Evolutionary conservation across 2,797 vertebrate genomes (phyloP).

Genomic region (Columba guinea): DNA sequence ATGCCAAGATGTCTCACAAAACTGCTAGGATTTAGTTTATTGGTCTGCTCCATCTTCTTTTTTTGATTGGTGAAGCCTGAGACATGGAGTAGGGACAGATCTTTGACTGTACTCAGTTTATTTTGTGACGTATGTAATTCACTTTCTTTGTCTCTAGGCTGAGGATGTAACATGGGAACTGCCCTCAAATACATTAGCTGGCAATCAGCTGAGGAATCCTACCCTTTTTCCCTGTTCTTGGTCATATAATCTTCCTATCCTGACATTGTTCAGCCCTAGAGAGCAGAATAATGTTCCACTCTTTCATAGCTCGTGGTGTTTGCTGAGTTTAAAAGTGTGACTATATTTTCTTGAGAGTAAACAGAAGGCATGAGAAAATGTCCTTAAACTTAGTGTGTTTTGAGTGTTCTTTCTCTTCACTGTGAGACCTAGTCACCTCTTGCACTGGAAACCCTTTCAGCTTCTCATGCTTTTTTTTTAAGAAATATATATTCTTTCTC

Average conservation of each 20-base stretch:
- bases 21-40: background rate
- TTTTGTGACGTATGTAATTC: background rate
- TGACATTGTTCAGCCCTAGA: background rate
- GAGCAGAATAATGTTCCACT: background rate
- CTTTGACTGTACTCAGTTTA: background rate
- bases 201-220: background rate
- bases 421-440: background rate
- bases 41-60: rapidly evolving
- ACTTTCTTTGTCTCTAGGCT: background rate
- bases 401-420: background rate
- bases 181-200: background rate
- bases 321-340: background rate
- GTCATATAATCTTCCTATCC: background rate
- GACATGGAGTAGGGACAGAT: rapidly evolving
- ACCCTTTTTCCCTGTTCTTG: background rate
- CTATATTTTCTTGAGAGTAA: background rate
- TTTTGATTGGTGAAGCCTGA: background rate
- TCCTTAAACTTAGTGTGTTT: background rate
- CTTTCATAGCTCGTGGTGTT: background rate
- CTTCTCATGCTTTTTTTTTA: background rate
- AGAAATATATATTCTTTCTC: background rate
- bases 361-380: background rate
- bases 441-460: background rate
- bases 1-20: background rate
- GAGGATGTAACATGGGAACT: background rate